Percentiles rank a stretch among this genome's conserved stretches.
phyloP scores from a whole-genome alignment of 53 echinoderm and acorn worm species.

The Holothuria scabra region DNA sequence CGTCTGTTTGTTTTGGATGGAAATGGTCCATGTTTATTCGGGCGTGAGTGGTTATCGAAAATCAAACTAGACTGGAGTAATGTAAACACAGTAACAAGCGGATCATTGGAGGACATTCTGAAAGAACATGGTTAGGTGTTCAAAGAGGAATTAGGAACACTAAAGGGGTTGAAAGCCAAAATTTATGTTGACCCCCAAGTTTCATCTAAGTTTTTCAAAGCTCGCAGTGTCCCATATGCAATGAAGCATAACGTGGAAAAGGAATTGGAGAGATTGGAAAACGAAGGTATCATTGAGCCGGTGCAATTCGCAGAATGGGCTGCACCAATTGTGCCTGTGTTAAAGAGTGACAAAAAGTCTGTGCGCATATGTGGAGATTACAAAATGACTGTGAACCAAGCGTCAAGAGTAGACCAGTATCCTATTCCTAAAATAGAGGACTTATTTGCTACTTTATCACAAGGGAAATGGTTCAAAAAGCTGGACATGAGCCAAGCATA shows the following conservation, averaged over 20 bases:
- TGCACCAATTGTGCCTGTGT: conserved; percentile 63
- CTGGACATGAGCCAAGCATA: conserved; percentile 55
- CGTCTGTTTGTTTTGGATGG: no score
- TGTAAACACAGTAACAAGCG: background rate
- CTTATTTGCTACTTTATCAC: no score
- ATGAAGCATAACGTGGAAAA: no score
- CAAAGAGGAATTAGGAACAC: background rate
- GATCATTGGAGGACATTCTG: background rate
- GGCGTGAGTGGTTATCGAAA: conserved; percentile 10
- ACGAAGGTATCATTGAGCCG: conserved; percentile 55
- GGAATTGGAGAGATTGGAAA: conserved; percentile 56
- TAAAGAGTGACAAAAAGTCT: conserved; percentile 47
- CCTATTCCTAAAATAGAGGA: conserved; percentile 67
- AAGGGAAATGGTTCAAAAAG: no score
- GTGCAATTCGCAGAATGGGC: conserved; percentile 64
- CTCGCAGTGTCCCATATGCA: conserved; percentile 65
- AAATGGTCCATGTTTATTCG: conserved; percentile 7
- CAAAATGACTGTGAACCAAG: no score
- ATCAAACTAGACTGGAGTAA: conserved; percentile 41
- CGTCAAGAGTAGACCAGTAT: no score
- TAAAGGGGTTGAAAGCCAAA: background rate
- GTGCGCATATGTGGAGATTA: no score
- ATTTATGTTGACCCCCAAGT: conserved; percentile 42
- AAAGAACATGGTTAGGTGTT: background rate
- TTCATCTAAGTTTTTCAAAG: conserved; percentile 55